Evolutionary conservation across 2,797 vertebrate genomes (phyloP), one percentile per base, ranked within the genome.

Genomic region (Rhabdophis nuchalis): DNA sequence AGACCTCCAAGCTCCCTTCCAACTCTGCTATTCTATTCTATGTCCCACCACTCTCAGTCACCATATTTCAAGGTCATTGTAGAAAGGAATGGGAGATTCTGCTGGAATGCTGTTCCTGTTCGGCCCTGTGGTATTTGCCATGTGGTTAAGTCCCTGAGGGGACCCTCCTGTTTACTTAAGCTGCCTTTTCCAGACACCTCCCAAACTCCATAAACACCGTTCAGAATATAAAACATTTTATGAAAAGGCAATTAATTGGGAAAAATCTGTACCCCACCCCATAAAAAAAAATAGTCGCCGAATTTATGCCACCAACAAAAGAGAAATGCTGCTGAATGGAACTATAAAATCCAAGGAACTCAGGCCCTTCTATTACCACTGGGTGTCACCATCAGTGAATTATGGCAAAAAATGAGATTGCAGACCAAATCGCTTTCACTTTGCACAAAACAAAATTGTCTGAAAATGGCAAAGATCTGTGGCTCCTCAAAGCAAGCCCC

Each of bases 371-470:
- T 87, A 96, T 96, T 97, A 96, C 96, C 94, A 93, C 94, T 94
- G 92, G 90, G 29, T 95, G 96, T 96, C 96, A 95, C 92, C 12
- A 0, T 68, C 86, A 0, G 92, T 97, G 96, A 97, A 93, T n/a
- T 95, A 97, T 97, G 96, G 94, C 7, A 5, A 91, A 92, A 95
- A 96, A 93, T 89, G 94, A 96, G 96, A 96, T 94, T 96, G 96
- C 95, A 95, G 96, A 96, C 68, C 41, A 93, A 96, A 96, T 95
- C 94, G 82, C 94, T 97, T 96, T 95, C 57, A 1, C 95, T 95
- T 95, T 92, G 88, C 94, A 94, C 92, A 93, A 94, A 96, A 95
- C 95, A 95, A 95, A 95, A 96, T 92, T 95, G 46, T 89, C 94
- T 0, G 20, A 92, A 13, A 12, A 50, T 10, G 14, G 91, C 91